Conservation (phyloP, 2,888 invertebrate genomes). For the Drosophila paramelanica region DNA sequence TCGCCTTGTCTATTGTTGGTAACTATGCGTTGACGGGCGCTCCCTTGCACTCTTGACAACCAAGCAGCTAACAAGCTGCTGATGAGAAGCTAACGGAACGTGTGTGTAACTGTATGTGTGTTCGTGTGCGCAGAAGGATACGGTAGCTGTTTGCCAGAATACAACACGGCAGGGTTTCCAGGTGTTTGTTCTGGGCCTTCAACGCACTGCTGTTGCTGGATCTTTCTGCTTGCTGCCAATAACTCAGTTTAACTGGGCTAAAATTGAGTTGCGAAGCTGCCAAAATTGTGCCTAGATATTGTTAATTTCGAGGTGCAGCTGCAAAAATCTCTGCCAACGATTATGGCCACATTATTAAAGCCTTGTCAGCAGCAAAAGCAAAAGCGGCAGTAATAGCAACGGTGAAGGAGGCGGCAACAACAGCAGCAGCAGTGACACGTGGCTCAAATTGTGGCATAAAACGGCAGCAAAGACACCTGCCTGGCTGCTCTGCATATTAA, state of each 20-base stretch:
- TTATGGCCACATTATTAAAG: slow-evolving; percentile 54
- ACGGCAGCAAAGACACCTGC: slow-evolving; percentile 75
- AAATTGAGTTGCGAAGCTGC: slow-evolving; percentile 22
- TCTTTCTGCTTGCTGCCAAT: slow-evolving; percentile 41
- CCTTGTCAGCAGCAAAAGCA: slow-evolving; percentile 37
- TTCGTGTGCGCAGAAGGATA: slow-evolving; percentile 13
- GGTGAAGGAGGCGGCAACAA: slow-evolving; percentile 37
- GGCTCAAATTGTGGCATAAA: slow-evolving; percentile 77
- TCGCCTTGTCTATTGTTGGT: slow-evolving; percentile 33
- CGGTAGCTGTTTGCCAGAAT: slow-evolving; percentile 29
- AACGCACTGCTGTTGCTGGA: slow-evolving; percentile 16
- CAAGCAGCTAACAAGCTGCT: slow-evolving; percentile 58
- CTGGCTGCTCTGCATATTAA: slow-evolving; percentile 73
- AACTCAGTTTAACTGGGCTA: slow-evolving; percentile 27
- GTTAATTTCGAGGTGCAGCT: slow-evolving; percentile 49
- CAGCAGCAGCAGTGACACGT: slow-evolving; percentile 39
- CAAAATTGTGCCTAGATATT: slow-evolving; percentile 35
- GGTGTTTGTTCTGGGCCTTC: slow-evolving; percentile 19
- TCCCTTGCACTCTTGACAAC: slow-evolving; percentile 46
- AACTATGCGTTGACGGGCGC: slow-evolving; percentile 39
- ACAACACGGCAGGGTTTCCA: slow-evolving; percentile 22
- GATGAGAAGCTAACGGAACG: slow-evolving; percentile 41
- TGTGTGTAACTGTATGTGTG: slow-evolving; percentile 2
- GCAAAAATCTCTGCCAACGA: slow-evolving; percentile 52
- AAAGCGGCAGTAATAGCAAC: slow-evolving; percentile 35